Evolutionary conservation across 1,140 invertebrate genomes (phyloP).

Genomic region (Helicoverpa zea): DNA sequence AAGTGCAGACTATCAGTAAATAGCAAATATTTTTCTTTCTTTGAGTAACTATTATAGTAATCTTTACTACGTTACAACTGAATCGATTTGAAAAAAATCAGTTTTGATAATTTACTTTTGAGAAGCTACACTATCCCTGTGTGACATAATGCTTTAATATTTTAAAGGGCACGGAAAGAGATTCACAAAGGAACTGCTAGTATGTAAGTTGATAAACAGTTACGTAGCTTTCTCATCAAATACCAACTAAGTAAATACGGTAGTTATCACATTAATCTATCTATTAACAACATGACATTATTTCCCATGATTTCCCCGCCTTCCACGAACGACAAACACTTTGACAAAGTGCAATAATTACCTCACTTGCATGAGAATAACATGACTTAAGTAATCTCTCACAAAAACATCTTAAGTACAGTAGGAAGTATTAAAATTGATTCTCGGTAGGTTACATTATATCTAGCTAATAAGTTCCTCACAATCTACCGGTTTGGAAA

Average conservation of each 20-base stretch:
- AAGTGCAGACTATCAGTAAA: too few species aligned
- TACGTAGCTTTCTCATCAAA: background rate
- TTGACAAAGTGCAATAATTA: slow-evolving; percentile 37
- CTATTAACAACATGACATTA: slow-evolving; percentile 4
- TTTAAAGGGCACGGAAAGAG: too few species aligned
- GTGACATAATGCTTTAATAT: too few species aligned
- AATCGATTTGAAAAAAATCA: too few species aligned
- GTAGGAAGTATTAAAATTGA: background rate
- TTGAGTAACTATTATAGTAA: too few species aligned
- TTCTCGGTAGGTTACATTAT: background rate
- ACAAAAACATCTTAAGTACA: slow-evolving; percentile 20
- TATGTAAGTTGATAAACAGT: too few species aligned
- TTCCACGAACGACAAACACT: slow-evolving; percentile 24
- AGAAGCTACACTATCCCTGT: too few species aligned
- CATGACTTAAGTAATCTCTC: background rate
- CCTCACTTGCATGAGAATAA: slow-evolving; percentile 31
- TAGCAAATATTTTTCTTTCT: too few species aligned
- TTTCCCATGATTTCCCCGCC: slow-evolving; percentile 37
- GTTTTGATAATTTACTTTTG: too few species aligned
- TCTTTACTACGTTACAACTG: too few species aligned
- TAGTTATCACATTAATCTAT: background rate
- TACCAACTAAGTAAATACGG: background rate
- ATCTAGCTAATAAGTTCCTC: background rate
- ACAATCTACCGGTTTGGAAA: background rate
- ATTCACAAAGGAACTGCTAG: too few species aligned